Evolutionary conservation across 2,888 invertebrate species (phyloP), one percentile per base, ranked within the genome.

Genomic region (Antheraea yamamai): DNA sequence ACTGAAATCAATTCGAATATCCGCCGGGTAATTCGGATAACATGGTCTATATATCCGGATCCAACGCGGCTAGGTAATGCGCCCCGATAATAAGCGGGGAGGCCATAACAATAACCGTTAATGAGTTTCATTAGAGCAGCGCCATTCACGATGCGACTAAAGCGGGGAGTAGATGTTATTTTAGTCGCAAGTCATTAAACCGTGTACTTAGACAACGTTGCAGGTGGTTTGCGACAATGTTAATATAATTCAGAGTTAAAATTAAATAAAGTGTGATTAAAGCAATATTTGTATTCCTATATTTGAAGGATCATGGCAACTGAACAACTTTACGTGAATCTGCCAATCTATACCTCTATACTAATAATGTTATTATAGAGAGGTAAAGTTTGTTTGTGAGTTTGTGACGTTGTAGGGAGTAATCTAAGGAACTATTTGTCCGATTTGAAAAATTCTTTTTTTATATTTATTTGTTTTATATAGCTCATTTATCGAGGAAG

Each of bases 81-180:
- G 35, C 70, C 70, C 70, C 77, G 83, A 81, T 87, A 85, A 86
- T 86, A 83, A 84, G 82, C 76, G 78, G 77, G 77, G 80, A 82
- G 77, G 76, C 81, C 78, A 83, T 87, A 87, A 84, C 85, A 85
- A 85, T 87, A 86, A 84, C 82, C 76, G 80, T 79, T 86, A 87
- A 85, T 84, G 84, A 81, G 80, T 84, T 84, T 85, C 84, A 87
- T 88, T 85, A 86, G 79, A 75, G 72, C 75, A 75, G 75, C 76
- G 74, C 23, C 72, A 39, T 39, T 58, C 81, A 81, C 80, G 77
- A 73, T 75, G 78, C 81, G 66, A 26, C 64, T 66, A 30, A 47
- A 73, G 73, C 39, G 64, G 73, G 51, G 61, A 66, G 66, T 39
- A 14, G 39, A 39, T 39, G 70, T 70, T 70, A 39, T 70, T 70